Conservation (phyloP, 2,888 invertebrate genomes). For the Erpobdella octoculata region DNA sequence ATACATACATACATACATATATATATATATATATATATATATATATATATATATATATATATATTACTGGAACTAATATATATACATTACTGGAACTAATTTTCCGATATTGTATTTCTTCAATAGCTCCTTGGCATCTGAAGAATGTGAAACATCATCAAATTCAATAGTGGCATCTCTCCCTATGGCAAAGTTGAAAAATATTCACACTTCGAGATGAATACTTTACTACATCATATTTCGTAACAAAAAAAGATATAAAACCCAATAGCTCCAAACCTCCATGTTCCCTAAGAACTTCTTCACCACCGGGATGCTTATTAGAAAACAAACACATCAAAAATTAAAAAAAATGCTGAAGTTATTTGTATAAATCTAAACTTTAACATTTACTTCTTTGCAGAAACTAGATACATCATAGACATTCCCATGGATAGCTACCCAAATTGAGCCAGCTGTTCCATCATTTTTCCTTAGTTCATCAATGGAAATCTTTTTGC, state of each 20-base stretch:
- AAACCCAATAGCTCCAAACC: no score
- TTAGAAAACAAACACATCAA: not conserved
- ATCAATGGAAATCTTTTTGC: not conserved
- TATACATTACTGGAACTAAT: not conserved
- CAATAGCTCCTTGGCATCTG: not conserved
- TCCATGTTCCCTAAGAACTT: constrained; percentile 10
- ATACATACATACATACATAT: no score
- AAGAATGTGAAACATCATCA: constrained; percentile 19
- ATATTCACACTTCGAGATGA: not conserved
- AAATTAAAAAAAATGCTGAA: not conserved
- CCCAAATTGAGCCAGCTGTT: constrained; percentile 24
- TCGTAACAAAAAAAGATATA: no score
- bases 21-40: no score
- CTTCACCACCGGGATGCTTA: constrained; percentile 7
- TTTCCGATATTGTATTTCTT: constrained; percentile 9
- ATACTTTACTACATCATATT: not conserved
- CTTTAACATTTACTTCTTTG: not conserved
- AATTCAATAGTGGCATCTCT: constrained; percentile 8
- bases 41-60: no score
- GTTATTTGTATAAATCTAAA: not conserved
- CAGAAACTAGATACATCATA: constrained; percentile 33
- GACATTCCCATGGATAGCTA: constrained; percentile 34
- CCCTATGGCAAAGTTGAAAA: not conserved
- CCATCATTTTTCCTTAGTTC: not conserved
- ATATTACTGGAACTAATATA: no score